Evolutionary conservation across 2,888 invertebrate species (phyloP).

Genomic region (Eristalis tenax): DNA sequence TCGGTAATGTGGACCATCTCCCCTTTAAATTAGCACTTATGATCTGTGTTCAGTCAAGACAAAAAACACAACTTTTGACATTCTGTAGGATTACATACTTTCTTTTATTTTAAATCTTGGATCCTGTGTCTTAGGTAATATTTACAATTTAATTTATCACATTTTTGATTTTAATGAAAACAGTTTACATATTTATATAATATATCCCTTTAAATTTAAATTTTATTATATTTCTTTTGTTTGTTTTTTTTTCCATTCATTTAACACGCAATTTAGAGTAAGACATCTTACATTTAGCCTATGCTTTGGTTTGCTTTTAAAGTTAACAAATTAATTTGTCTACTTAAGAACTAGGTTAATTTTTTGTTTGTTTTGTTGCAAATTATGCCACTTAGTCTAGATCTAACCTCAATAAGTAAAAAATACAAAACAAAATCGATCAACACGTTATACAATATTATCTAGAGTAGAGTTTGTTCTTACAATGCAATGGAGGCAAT

Average conservation of each 20-base stretch:
- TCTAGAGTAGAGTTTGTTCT: constrained; percentile 30
- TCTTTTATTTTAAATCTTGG: constrained; percentile 31
- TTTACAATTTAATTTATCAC: constrained; percentile 63
- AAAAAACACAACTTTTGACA: not conserved
- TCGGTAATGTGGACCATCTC: no score
- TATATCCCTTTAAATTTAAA: constrained; percentile 20
- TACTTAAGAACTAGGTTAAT: constrained; percentile 50
- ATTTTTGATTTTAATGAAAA: constrained; percentile 68
- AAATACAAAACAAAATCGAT: not conserved
- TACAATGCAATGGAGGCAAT: not conserved
- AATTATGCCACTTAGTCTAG: not conserved
- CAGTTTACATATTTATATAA: constrained; percentile 19
- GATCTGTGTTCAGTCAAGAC: not conserved
- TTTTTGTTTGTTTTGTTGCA: not conserved
- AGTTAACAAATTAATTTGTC: constrained; percentile 56
- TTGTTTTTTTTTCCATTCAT: not conserved
- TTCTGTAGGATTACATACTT: constrained; percentile 37
- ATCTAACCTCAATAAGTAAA: constrained; percentile 1
- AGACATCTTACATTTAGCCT: constrained; percentile 31
- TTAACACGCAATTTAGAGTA: constrained; percentile 59
- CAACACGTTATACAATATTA: constrained; percentile 30
- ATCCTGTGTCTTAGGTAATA: constrained; percentile 62
- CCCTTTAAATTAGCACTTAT: no score
- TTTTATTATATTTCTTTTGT: not conserved
- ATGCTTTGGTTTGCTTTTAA: constrained; percentile 15